Evolutionary conservation across 37 sponge, comb jelly and placozoan genomes (phyloP).

Genomic region (Halisarca cf. caerulea): DNA sequence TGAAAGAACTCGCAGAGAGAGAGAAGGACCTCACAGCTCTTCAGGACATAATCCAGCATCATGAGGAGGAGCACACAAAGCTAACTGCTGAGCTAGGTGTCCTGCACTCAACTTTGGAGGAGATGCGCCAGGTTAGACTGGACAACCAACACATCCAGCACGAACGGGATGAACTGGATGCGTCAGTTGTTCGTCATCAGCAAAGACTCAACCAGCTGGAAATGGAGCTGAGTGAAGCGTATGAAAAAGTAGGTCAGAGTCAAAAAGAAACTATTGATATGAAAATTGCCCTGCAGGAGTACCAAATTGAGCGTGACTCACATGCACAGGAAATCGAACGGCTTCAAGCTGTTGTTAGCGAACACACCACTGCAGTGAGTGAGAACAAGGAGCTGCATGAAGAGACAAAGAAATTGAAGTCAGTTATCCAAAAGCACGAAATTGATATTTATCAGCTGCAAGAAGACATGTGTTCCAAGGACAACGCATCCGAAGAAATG

Average conservation of each 20-base stretch:
- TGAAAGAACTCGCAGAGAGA: background rate
- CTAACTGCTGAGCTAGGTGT: background rate
- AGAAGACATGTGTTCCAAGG: constrained; percentile 24
- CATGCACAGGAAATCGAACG: background rate
- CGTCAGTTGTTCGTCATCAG: background rate
- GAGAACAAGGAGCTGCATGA: background rate
- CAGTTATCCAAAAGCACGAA: constrained; percentile 11
- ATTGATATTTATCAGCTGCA: constrained; percentile 14
- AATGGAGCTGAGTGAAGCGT: constrained; percentile 18
- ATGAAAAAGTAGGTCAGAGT: constrained; percentile 17
- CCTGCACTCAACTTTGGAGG: background rate
- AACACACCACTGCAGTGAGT: background rate
- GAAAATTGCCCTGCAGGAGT: constrained; percentile 29
- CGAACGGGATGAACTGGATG: constrained; percentile 19
- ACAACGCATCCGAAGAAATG: constrained; percentile 7
- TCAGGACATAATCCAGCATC: background rate
- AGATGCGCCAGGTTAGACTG: background rate
- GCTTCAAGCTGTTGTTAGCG: background rate
- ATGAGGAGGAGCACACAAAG: background rate
- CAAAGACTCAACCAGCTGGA: background rate
- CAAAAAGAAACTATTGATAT: constrained; percentile 21
- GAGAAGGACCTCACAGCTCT: background rate
- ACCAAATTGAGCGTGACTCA: background rate
- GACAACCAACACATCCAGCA: constrained; percentile 15
- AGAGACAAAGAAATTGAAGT: background rate